Evolutionary conservation across 2,113 vertebrate genomes (phyloP), one percentile per base, ranked within the genome.

Genomic region (Okapia johnstoni): DNA sequence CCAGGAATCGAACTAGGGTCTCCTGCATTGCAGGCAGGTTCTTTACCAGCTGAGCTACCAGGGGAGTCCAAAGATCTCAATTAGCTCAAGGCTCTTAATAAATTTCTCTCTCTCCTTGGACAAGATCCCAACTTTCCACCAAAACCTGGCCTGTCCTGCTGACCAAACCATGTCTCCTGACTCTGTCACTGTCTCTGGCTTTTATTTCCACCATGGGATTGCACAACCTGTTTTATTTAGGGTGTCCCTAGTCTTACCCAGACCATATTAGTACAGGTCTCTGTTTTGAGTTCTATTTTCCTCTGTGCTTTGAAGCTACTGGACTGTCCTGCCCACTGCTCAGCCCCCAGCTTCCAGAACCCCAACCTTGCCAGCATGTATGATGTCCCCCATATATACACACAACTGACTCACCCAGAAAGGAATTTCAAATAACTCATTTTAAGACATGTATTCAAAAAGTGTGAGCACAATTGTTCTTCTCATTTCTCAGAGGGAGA

Each of bases 401-500:
- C 5, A 14, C 46, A 19, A 76, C 3, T 17, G 7, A 52, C 16
- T 81, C 30, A 63, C 46, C 14, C 73, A 81, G 23, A 81, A 63
- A 17, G 21, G 17, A 57, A 88, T 79, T 84, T 58, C 12, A 57
- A 58, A 63, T n/a, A 61, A 88, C 11, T 55, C 46, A 89, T 70
- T 85, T 58, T 50, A 54, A 88, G 46, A 50, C 25, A 58, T 40
- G 50, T 60, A 88, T 77, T 84, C 16, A 87, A 90, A 58, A 85
- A 48, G 30, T 48, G 6, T 54, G 52, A 88, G 85, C 58, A 80
- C 46, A 88, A 77, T 61, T 73, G 43, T 54, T 81, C 54, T 54
- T 93, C 33, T 97, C 66, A 40, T 73, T 95, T 92, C 36, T 91
- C 30, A 92, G 43, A 85, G 33, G 19, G 54, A 79, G 28, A 95